Evolutionary conservation across 2,113 vertebrate species (phyloP).

Genomic region (Aplodontia rufa): DNA sequence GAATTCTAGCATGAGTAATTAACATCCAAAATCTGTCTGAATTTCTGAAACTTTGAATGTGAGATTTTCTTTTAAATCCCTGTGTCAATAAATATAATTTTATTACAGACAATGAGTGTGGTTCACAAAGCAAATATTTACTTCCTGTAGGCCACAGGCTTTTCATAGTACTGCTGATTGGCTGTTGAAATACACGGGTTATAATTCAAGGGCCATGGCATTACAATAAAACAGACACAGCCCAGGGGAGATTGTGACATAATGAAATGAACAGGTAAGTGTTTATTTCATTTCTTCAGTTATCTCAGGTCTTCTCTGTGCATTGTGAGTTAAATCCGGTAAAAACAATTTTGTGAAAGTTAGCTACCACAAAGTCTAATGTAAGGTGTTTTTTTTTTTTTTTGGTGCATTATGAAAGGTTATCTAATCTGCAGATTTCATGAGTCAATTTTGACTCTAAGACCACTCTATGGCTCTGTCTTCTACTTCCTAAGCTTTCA

Average conservation of each 20-base stretch:
- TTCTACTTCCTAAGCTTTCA: background rate
- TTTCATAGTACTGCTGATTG: slow-evolving; percentile 42
- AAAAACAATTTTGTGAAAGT: background rate
- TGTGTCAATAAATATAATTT: slow-evolving; percentile 65
- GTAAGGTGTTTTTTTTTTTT: background rate
- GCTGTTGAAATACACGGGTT: slow-evolving; percentile 57
- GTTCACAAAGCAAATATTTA: slow-evolving; percentile 70
- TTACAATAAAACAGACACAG: slow-evolving; percentile 46
- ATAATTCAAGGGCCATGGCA: slow-evolving; percentile 43
- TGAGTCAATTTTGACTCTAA: background rate
- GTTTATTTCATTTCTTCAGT: slow-evolving; percentile 36
- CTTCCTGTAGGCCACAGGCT: slow-evolving; percentile 54
- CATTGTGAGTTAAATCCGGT: background rate
- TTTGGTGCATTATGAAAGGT: background rate
- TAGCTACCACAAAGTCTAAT: background rate
- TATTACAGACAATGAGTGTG: slow-evolving; percentile 55
- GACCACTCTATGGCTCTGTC: background rate
- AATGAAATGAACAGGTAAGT: slow-evolving; percentile 44
- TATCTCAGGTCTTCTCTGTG: background rate
- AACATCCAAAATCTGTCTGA: background rate
- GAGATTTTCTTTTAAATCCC: background rate
- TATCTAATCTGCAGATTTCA: slow-evolving; percentile 11
- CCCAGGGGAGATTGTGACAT: slow-evolving; percentile 36
- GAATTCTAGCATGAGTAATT: slow-evolving; percentile 35
- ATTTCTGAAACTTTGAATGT: slow-evolving; percentile 45